Conservation (phyloP, 1,140 invertebrate species). For the Cherax destructor region DNA sequence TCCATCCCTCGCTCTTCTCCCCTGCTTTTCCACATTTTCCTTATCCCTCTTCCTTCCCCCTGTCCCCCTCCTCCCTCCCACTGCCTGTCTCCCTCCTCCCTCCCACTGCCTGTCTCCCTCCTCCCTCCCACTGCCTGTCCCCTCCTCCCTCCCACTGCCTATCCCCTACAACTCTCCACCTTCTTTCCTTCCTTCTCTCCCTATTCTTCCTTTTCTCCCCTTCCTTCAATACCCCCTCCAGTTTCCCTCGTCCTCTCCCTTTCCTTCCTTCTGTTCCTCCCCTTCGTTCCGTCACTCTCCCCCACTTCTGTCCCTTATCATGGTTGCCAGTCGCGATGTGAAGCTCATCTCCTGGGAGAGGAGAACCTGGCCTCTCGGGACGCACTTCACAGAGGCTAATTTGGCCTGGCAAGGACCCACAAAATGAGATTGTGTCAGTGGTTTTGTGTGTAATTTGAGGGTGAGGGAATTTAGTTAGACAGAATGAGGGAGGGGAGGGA, state of each 20-base stretch:
- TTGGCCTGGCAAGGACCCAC: slow-evolving; percentile 3
- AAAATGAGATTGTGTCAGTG: slow-evolving; percentile 9
- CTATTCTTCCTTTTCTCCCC: no score
- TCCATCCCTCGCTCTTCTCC: background rate
- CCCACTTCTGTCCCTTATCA: background rate
- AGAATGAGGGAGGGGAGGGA: background rate
- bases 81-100: no score
- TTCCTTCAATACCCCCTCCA: no score
- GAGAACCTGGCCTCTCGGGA: background rate
- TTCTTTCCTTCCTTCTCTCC: no score
- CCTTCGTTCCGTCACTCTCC: background rate
- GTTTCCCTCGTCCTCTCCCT: background rate
- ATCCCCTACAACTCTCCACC: no score
- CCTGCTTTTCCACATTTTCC: no score
- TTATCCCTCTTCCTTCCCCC: no score
- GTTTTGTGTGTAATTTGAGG: background rate
- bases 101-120: no score
- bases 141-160: no score
- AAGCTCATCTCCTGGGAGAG: background rate
- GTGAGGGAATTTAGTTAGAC: background rate
- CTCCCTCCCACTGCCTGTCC: no score
- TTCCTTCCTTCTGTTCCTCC: background rate
- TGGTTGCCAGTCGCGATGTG: background rate
- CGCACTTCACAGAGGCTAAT: background rate
- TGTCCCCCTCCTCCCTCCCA: no score